These are phyloP conservation scores for Drosophila neotestacea DNA, from an alignment of 2,888 invertebrate genomes.

Conservation along the genomic window DNA sequence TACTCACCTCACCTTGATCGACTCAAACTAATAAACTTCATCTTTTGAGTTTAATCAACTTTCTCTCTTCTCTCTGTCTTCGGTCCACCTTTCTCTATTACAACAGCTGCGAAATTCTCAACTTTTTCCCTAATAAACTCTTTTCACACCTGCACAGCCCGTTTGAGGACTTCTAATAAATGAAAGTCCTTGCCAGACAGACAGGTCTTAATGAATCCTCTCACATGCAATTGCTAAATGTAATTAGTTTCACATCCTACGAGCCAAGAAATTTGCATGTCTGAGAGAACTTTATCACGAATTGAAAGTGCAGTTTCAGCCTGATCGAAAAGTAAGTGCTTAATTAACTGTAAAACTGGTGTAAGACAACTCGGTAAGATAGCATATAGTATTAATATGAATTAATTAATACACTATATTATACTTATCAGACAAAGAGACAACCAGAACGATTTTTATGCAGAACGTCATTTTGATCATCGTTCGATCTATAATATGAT, in stretches of 20 bases:
- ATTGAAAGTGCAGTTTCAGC: conserved; percentile 1
- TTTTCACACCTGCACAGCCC: conserved; percentile 21
- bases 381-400: too few species aligned
- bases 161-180: background rate
- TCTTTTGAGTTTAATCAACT: conserved; percentile 41
- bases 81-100: background rate
- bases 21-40: conserved; percentile 18
- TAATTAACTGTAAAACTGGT: conserved; percentile 4
- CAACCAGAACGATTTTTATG: too few species aligned
- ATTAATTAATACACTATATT: too few species aligned
- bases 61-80: conserved; percentile 19
- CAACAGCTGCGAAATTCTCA: conserved; percentile 11
- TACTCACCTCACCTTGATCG: background rate
- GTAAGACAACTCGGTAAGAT: background rate
- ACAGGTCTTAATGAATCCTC: background rate
- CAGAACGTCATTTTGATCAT: background rate
- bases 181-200: background rate
- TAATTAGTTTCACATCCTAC: conserved; percentile 27
- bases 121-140: conserved; percentile 8
- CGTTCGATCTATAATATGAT: too few species aligned
- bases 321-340: background rate
- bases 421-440: background rate
- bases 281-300: conserved; percentile 9
- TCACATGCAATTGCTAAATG: conserved; percentile 16
- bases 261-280: conserved; percentile 28